A percentile compares a stretch with the other conserved stretches of the same genome.
phyloP scores from a whole-genome alignment of 2,888 invertebrate species.

The Cotesia congregata region DNA sequence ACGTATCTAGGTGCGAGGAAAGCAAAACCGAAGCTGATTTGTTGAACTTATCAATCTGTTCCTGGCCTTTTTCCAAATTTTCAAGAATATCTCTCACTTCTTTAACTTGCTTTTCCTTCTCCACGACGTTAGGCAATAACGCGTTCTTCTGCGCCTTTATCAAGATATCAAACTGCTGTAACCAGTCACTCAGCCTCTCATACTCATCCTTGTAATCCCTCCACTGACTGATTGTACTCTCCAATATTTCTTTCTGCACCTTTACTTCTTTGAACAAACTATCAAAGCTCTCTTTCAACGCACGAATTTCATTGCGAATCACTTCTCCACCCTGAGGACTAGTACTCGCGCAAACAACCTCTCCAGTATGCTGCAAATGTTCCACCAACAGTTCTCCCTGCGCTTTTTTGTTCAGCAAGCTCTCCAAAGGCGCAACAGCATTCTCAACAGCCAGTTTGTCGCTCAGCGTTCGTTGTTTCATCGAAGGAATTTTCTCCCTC shows the following conservation, averaged over 20 bases:
- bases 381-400: constrained; percentile 91
- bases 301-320: constrained; percentile 88
- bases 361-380: constrained; percentile 88
- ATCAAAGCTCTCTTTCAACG: constrained; percentile 87
- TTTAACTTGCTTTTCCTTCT: constrained; percentile 87
- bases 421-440: constrained; percentile 88
- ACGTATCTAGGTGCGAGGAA: constrained; percentile 87
- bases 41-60: constrained; percentile 87
- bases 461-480: constrained; percentile 86
- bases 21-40: constrained; percentile 82
- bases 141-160: constrained; percentile 92
- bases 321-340: constrained; percentile 84
- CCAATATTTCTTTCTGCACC: constrained; percentile 86
- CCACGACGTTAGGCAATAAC: constrained; percentile 82
- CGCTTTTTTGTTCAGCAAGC: constrained; percentile 88
- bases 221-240: constrained; percentile 86
- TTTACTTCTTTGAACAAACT: constrained; percentile 87
- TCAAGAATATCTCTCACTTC: constrained; percentile 85
- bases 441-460: constrained; percentile 92
- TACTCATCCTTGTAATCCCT: constrained; percentile 94
- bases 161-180: constrained; percentile 91
- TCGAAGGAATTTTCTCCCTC: constrained; percentile 89
- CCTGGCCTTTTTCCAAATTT: constrained; percentile 82
- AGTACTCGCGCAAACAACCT: constrained; percentile 88
- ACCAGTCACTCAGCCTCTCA: constrained; percentile 91